Evolutionary conservation across 1,140 invertebrate species (phyloP), one percentile per base, ranked within the genome.

Genomic region (Cydia amplana): DNA sequence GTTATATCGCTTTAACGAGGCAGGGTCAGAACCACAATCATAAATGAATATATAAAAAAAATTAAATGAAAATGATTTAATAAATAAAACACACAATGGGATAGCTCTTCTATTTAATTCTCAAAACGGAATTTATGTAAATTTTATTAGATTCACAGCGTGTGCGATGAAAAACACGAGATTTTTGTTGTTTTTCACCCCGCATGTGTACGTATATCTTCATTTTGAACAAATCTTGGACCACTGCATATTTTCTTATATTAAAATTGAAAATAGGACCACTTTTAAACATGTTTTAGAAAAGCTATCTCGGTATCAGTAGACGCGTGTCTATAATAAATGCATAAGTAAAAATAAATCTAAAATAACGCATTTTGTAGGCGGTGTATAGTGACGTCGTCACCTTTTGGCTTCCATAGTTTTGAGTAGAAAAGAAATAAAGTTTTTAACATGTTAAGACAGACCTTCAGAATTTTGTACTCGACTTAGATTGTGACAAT

Each of bases 381-480:
- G 77, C 82, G 82, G 79, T 74, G 83, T 82, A 82, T 78, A 81
- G 85, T 78, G 78, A 80, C 77, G 78, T 82, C 82, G 83, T 82
- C 82, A 83, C 74, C 73, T 86, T 89, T 90, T 91, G 91, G 89
- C 91, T 91, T 92, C 91, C 91, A 92, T 91, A 91, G 87, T 83
- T 82, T 86, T 88, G 78, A 77, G 81, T 87, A 89, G 86, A 81
- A 70, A 72, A 75, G 79, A 51, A n/a, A 51, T 51, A 51, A 51
- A 82, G 77, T 83, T 84, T 88, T 84, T 78, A 78, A 83, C 78
- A 76, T 80, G 76, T 81, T 23, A 75, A 78, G 76, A 65, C 76
- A 74, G 79, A 75, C 81, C 79, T 82, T 78, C 73, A 79, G 79
- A 85, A 78, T 90, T 90, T 91, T 91, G 82, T 90, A 91, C 85